Conservation (phyloP, 1,140 invertebrate species). For the Trichoplusia ni region DNA sequence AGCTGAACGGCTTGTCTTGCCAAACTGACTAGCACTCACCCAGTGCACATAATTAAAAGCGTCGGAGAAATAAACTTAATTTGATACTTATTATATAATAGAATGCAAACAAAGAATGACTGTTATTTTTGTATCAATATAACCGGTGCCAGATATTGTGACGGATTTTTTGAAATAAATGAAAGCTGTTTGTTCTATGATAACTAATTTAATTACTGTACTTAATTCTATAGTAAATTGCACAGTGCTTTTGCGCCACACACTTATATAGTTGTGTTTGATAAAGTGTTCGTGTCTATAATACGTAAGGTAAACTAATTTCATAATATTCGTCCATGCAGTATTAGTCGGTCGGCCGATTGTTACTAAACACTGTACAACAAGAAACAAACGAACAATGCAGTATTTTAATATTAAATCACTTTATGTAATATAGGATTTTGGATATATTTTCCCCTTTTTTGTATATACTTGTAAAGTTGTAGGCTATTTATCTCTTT, state of each 20-base stretch:
- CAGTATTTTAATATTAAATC: conserved; percentile 65
- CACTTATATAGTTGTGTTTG: conserved; percentile 20
- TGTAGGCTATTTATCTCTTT: conserved; percentile 63
- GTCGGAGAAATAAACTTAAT: not conserved
- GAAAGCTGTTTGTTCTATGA: conserved; percentile 9
- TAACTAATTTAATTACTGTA: conserved; percentile 24
- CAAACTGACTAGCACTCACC: not conserved
- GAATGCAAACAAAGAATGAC: not conserved
- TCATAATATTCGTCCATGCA: conserved; percentile 37
- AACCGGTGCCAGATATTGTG: conserved; percentile 5
- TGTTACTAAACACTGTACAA: conserved; percentile 42
- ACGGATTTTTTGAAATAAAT: conserved; percentile 13
- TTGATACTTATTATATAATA: not conserved
- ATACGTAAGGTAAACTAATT: conserved; percentile 23
- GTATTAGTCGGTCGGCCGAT: conserved; percentile 39
- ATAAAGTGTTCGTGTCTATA: conserved; percentile 39
- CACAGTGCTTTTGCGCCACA: conserved; percentile 49
- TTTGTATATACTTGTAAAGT: conserved; percentile 79
- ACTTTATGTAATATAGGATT: conserved; percentile 61
- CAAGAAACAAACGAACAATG: conserved; percentile 59
- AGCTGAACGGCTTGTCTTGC: not conserved
- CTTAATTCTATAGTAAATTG: conserved; percentile 43
- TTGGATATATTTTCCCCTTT: conserved; percentile 70
- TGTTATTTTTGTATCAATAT: conserved; percentile 21
- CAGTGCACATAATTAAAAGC: not conserved